Conservation (phyloP, 2,888 invertebrate species). For the Drosophila vallismaia region DNA sequence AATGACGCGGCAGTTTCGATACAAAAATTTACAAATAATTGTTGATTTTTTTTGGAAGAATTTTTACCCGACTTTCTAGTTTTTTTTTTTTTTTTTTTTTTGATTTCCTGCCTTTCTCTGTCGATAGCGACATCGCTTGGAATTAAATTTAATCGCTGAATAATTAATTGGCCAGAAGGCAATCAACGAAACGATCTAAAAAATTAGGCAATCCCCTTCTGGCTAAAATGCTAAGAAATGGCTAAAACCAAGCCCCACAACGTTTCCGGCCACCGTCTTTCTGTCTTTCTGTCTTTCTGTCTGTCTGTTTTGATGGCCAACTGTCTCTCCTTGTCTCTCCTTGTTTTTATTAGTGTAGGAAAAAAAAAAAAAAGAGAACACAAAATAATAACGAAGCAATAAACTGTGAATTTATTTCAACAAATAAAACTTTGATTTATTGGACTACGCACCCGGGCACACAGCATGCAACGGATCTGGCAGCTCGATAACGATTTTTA, state of each 20-base stretch:
- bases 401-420: slow-evolving; percentile 83
- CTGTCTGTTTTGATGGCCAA: slow-evolving; percentile 69
- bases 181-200: slow-evolving; percentile 57
- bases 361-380: slow-evolving; percentile 6
- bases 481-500: slow-evolving; percentile 40
- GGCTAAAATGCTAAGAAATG: slow-evolving; percentile 7
- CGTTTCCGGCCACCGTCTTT: slow-evolving; percentile 60
- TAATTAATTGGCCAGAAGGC: slow-evolving; percentile 40
- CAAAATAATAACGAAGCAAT: slow-evolving; percentile 81
- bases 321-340: slow-evolving; percentile 51
- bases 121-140: not conserved
- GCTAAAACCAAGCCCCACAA: slow-evolving; percentile 31
- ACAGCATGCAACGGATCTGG: slow-evolving; percentile 75
- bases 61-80: too few relatives aligned
- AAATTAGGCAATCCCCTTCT: slow-evolving; percentile 37
- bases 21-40: not conserved
- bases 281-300: slow-evolving; percentile 22
- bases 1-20: slow-evolving; percentile 36
- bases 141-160: slow-evolving; percentile 48
- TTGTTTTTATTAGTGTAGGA: slow-evolving; percentile 1
- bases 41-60: too few relatives aligned
- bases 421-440: slow-evolving; percentile 83
- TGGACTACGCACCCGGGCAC: slow-evolving; percentile 74
- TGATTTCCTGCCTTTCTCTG: not conserved
- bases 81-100: not conserved